Conservation (phyloP, 2,797 vertebrate species). For the Avahi laniger region DNA sequence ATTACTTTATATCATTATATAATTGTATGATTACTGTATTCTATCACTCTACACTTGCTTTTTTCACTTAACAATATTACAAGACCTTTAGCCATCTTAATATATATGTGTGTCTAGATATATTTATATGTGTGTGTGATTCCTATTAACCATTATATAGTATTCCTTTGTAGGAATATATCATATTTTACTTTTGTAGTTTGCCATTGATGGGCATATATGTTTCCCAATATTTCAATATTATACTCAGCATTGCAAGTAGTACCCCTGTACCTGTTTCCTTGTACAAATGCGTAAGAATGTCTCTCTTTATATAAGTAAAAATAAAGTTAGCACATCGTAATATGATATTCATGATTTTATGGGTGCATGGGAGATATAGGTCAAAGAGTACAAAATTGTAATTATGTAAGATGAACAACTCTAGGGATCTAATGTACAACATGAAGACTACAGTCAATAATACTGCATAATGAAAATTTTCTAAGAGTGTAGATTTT, state of each 20-base stretch:
- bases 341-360: not conserved
- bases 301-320: not conserved
- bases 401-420: not conserved
- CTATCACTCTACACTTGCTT: not conserved
- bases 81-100: not conserved
- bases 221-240: not conserved
- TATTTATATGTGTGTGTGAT: not conserved
- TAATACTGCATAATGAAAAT: not conserved
- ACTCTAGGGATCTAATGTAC: not conserved
- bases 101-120: not conserved
- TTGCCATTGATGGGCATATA: not conserved
- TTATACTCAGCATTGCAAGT: not conserved
- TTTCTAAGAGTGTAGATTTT: not conserved
- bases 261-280: not conserved
- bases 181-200: slow-evolving; percentile 4
- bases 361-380: not conserved
- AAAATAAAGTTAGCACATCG: not conserved
- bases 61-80: not conserved
- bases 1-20: not conserved
- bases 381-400: not conserved
- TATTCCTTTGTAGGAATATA: not conserved
- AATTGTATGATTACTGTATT: not conserved
- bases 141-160: not conserved
- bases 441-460: not conserved
- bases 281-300: not conserved